Percentiles rank a stretch among this genome's conserved stretches.
Evolutionary conservation across 1,140 invertebrate genomes (phyloP).

Genomic region (Drosophila albomicans): DNA sequence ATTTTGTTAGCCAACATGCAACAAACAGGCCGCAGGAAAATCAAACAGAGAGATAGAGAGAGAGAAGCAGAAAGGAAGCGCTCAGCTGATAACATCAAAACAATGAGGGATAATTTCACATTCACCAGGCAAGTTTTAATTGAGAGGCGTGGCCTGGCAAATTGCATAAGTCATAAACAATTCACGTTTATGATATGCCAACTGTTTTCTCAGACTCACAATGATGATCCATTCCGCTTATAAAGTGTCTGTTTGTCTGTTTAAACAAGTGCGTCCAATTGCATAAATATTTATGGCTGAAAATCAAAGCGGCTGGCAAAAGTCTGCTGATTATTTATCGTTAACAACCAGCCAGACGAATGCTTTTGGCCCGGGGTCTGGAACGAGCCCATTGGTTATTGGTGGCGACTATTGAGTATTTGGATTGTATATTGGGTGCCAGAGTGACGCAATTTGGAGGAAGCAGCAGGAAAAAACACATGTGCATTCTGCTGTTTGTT

Average conservation of each 20-base stretch:
- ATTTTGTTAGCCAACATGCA: slow-evolving; percentile 82
- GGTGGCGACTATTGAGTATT: not conserved
- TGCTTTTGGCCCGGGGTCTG: slow-evolving; percentile 24
- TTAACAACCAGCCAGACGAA: slow-evolving; percentile 47
- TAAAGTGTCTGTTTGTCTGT: slow-evolving; percentile 53
- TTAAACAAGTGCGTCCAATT: slow-evolving; percentile 68
- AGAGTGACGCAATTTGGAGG: slow-evolving; percentile 44
- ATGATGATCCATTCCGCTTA: slow-evolving; percentile 17
- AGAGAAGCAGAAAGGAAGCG: slow-evolving; percentile 13
- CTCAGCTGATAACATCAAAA: slow-evolving; percentile 82
- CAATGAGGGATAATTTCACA: slow-evolving; percentile 53
- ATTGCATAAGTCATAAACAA: slow-evolving; percentile 66
- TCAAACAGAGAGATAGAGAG: not conserved
- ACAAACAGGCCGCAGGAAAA: slow-evolving; percentile 37
- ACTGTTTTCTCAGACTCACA: not conserved
- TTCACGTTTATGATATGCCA: slow-evolving; percentile 31
- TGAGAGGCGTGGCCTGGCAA: slow-evolving; percentile 62
- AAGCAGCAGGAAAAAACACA: slow-evolving; percentile 50
- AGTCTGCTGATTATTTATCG: slow-evolving; percentile 72
- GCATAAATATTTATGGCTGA: slow-evolving; percentile 79
- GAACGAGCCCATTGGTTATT: slow-evolving; percentile 1
- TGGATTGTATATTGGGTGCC: not conserved
- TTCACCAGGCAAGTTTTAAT: slow-evolving; percentile 60
- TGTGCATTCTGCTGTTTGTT: slow-evolving; percentile 55
- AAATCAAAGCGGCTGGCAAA: slow-evolving; percentile 46